Base-by-base conservation (phyloP, 2,113 vertebrate genomes). In the Oxyura jamaicensis region DNA sequence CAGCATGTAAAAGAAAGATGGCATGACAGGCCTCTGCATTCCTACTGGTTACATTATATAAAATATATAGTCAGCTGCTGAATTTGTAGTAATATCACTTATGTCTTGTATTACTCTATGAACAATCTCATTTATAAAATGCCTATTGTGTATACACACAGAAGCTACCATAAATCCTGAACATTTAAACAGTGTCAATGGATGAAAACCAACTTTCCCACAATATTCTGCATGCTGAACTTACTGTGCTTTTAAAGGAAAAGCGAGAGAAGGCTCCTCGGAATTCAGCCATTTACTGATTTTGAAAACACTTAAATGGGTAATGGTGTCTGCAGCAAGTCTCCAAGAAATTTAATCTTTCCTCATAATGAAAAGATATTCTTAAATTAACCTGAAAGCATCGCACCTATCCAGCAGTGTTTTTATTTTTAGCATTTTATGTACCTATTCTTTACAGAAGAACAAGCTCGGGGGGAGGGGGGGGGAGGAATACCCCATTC, bases 121-220 rank as follows among this genome's bases (percentile, higher is more conserved):
- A 97, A 97, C 92, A 94, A 92, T 91, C 69, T 88, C 92, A 97
- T 98, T 97, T 98, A 97, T 91, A 95, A 97, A 98, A 89, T 90
- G 86, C 83, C 94, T 94, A 36, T 95, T 95, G 78, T 96, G 93
- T 97, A 96, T 97, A 88, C 26, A 97, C 74, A 97, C 74, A 95
- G 60, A 79, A 97, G 85, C 55, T 39, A 77, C 31, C 86, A 96
- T 96, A 97, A 97, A 97, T 97, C 96, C 96, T 81, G 56, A 95
- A 96, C 42, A 55, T 95, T 52, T 97, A 95, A 98, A 97, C 97
- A 97, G 41, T 88, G 96, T 93, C 93, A 91, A 52, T 2, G 19
- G 68, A 83, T 73, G 90, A 97, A 97, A 97, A 56, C 82, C 63
- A 96, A 89, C 89, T 95, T 97, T 95, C 85, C 74, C 62, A 69